A percentile compares a stretch with the other conserved stretches of the same genome.
Evolutionary conservation across 2,113 vertebrate genomes (phyloP).

Genomic region (Saguinus imperator): DNA sequence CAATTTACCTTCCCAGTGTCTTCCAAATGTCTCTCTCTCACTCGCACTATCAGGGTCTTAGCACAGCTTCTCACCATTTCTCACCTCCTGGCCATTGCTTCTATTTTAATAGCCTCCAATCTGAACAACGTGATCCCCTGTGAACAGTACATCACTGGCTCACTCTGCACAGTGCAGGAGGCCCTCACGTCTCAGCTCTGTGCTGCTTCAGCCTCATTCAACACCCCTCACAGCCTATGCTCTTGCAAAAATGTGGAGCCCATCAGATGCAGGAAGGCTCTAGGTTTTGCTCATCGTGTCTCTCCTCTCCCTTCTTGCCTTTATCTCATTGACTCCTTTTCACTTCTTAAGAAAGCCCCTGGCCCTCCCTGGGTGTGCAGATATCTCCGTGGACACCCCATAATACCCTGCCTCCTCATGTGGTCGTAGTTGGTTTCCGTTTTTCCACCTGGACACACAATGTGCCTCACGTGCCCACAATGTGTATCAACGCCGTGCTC

Average conservation of each 20-base stretch:
- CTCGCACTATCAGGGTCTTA: background rate
- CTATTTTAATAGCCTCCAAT: background rate
- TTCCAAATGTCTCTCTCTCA: background rate
- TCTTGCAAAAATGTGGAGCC: accelerated
- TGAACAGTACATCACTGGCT: background rate
- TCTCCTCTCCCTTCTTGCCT: background rate
- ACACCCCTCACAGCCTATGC: accelerated
- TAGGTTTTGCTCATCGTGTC: accelerated
- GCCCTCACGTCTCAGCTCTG: background rate
- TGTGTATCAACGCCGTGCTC: accelerated
- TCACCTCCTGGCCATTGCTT: too few species aligned
- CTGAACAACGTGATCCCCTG: background rate
- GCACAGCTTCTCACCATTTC: background rate
- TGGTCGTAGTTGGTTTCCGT: accelerated
- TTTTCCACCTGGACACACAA: accelerated
- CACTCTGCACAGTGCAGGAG: accelerated
- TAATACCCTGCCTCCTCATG: accelerated
- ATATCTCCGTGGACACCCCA: background rate
- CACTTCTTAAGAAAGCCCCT: background rate
- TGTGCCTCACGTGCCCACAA: accelerated
- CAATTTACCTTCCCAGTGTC: too few species aligned
- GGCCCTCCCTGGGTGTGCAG: accelerated
- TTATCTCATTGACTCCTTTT: background rate
- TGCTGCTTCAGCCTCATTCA: too few species aligned
- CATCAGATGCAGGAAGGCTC: background rate